Evolutionary conservation across 2,113 vertebrate species (phyloP).

Genomic region (Polyodon spathula): DNA sequence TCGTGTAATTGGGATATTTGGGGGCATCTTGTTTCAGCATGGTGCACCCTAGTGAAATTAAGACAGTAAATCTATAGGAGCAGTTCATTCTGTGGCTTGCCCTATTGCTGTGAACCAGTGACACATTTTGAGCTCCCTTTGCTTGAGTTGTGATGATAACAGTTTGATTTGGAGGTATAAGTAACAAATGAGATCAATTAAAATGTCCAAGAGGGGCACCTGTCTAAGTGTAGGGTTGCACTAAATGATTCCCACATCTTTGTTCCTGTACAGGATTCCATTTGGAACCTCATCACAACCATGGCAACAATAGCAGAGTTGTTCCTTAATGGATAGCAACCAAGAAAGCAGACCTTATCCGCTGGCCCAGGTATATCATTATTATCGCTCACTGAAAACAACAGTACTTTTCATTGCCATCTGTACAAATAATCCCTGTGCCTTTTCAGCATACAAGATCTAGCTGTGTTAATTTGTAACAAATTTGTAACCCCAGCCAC

Average conservation of each 20-base stretch:
- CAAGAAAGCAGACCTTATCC: constrained; percentile 66
- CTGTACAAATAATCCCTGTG: constrained; percentile 55
- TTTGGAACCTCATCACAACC: constrained; percentile 62
- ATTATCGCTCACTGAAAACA: constrained; percentile 62
- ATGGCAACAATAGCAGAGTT: constrained; percentile 72
- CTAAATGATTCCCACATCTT: constrained; percentile 73
- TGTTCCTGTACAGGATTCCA: constrained; percentile 66
- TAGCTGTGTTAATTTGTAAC: constrained; percentile 71
- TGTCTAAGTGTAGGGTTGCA: constrained; percentile 80
- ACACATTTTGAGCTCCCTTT: constrained; percentile 60
- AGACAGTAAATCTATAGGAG: constrained; percentile 73
- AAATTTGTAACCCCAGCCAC: constrained; percentile 63
- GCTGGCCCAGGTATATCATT: constrained; percentile 59
- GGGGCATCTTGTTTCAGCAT: constrained; percentile 72
- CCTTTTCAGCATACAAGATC: constrained; percentile 50
- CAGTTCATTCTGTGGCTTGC: constrained; percentile 43
- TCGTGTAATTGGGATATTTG: constrained; percentile 91
- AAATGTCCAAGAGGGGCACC: constrained; percentile 79
- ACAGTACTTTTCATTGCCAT: constrained; percentile 49
- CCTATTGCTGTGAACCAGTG: constrained; percentile 48
- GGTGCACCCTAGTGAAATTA: constrained; percentile 69
- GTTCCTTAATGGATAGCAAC: constrained; percentile 70
- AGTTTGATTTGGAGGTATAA: constrained; percentile 81
- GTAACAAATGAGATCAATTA: constrained; percentile 98
- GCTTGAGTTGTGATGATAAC: constrained; percentile 66